These are phyloP conservation scores for Dendrolimus pini DNA, from an alignment of 2,888 invertebrate genomes.

Conservation along the genomic window DNA sequence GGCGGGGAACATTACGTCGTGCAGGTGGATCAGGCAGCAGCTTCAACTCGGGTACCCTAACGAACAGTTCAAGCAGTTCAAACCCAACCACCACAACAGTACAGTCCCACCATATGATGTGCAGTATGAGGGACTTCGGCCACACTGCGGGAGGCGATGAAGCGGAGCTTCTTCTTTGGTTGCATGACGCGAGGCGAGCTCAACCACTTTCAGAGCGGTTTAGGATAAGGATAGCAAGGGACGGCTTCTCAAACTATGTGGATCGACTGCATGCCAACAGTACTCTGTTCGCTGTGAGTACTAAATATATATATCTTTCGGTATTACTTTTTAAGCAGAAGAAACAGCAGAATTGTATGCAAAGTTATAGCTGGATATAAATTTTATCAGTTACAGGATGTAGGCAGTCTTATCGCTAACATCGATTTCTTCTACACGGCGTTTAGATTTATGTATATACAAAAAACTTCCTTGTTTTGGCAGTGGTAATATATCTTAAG, in stretches of 20 bases:
- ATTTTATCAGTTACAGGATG: too few species aligned
- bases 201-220: slow-evolving; percentile 93
- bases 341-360: too few species aligned
- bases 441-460: too few species aligned
- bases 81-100: slow-evolving; percentile 35
- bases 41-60: slow-evolving; percentile 62
- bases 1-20: slow-evolving; percentile 66
- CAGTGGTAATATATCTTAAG: too few species aligned
- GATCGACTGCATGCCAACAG: slow-evolving; percentile 92
- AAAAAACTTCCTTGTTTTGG: too few species aligned
- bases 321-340: too few species aligned
- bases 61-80: slow-evolving; percentile 32
- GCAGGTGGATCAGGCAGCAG: slow-evolving; percentile 67
- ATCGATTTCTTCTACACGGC: too few species aligned
- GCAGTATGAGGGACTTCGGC: slow-evolving; percentile 89
- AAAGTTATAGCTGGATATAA: too few species aligned
- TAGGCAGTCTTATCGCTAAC: too few species aligned
- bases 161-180: slow-evolving; percentile 90
- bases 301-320: too few species aligned
- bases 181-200: slow-evolving; percentile 87
- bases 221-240: slow-evolving; percentile 91
- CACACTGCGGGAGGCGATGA: slow-evolving; percentile 93
- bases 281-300: slow-evolving; percentile 88
- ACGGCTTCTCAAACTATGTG: slow-evolving; percentile 92
- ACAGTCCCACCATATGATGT: slow-evolving; percentile 81